Evolutionary conservation across 2,797 vertebrate species (phyloP).

Genomic region (Bufotes viridis): DNA sequence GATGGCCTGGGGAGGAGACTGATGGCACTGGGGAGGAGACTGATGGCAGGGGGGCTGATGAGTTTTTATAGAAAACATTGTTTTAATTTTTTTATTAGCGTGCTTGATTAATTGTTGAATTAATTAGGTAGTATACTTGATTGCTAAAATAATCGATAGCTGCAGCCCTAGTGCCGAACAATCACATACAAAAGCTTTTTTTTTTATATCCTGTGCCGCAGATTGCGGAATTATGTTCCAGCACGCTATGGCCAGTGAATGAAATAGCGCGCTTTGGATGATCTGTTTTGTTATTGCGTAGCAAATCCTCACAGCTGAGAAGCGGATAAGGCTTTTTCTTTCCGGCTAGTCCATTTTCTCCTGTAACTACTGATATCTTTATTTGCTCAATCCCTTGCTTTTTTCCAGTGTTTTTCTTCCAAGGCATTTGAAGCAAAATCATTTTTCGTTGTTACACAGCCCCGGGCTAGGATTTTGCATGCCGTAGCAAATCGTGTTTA

Average conservation of each 20-base stretch:
- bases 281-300: conserved; percentile 11
- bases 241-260: neutral
- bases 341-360: neutral
- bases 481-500: conserved; percentile 31
- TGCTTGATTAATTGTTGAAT: too few species aligned
- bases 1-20: too few species aligned
- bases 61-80: too few species aligned
- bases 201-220: too few species aligned
- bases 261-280: neutral
- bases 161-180: neutral
- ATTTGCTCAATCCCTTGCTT: neutral
- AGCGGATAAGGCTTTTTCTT: neutral
- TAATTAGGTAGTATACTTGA: too few species aligned
- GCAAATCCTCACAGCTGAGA: conserved; percentile 18
- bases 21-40: too few species aligned
- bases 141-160: too few species aligned
- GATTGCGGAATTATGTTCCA: neutral
- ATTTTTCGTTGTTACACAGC: conserved; percentile 11
- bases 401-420: conserved; percentile 2
- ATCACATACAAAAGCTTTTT: neutral
- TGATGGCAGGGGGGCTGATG: too few species aligned
- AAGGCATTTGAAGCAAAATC: conserved; percentile 6
- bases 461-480: conserved; percentile 25
- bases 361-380: conserved; percentile 30
- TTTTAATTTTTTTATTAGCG: too few species aligned